Evolutionary conservation across 2,888 invertebrate species (phyloP).

Genomic region (Meta bourneti): DNA sequence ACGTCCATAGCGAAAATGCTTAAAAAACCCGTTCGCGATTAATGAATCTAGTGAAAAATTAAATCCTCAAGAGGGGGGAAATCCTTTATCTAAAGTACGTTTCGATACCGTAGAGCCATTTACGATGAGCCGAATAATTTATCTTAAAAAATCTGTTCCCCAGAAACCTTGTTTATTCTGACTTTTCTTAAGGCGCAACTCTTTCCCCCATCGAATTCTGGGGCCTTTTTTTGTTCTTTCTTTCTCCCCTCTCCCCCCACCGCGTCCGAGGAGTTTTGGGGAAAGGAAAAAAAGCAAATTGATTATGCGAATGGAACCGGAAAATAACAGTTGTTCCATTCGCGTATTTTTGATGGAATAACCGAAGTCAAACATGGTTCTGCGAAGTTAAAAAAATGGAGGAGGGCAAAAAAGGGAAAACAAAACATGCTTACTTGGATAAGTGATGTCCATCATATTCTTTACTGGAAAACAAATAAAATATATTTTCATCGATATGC

Average conservation of each 20-base stretch:
- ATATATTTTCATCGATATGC: slow-evolving; percentile 73
- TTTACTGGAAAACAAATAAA: slow-evolving; percentile 73
- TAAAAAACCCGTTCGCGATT: slow-evolving; percentile 55
- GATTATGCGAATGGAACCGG: slow-evolving; percentile 74
- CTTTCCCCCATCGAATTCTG: slow-evolving; percentile 35
- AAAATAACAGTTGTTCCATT: slow-evolving; percentile 75
- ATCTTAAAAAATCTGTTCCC: slow-evolving; percentile 66
- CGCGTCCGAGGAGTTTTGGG: slow-evolving; percentile 36
- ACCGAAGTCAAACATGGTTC: slow-evolving; percentile 64
- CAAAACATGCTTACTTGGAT: slow-evolving; percentile 55
- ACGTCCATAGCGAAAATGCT: slow-evolving; percentile 53
- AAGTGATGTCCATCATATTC: slow-evolving; percentile 74
- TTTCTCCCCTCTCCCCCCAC: slow-evolving; percentile 21
- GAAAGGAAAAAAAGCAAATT: slow-evolving; percentile 63
- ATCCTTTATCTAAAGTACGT: slow-evolving; percentile 69
- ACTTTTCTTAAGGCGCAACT: slow-evolving; percentile 60
- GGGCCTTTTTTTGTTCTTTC: slow-evolving; percentile 2
- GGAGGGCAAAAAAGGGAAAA: slow-evolving; percentile 13
- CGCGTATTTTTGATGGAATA: slow-evolving; percentile 73
- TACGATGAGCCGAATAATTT: slow-evolving; percentile 72
- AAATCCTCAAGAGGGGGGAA: slow-evolving; percentile 64
- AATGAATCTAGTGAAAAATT: slow-evolving; percentile 71
- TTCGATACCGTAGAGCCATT: slow-evolving; percentile 57
- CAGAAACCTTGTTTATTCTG: slow-evolving; percentile 67
- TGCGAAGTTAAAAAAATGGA: slow-evolving; percentile 55